Base-by-base conservation (phyloP, 2,888 invertebrate species). In the Agonopterix subpropinquella region DNA sequence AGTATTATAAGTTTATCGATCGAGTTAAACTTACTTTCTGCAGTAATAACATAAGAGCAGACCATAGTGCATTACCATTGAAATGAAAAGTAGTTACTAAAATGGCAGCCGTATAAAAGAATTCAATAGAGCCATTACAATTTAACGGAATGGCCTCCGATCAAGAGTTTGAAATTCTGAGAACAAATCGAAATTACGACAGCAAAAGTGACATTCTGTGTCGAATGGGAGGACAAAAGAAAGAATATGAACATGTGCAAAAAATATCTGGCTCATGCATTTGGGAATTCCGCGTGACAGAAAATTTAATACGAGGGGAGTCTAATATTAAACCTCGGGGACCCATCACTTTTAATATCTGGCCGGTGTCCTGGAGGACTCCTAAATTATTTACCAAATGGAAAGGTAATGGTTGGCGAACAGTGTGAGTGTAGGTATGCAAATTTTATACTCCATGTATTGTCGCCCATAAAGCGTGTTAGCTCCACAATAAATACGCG, bases 311-410 rank as follows among this genome's bases (percentile, higher is more conserved):
- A 82, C 85, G 79, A 80, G 86, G 88, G 88, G 86, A 80, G 84
- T 85, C 82, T 81, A 82, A 86, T 87, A 88, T 87, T 87, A 87
- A 87, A 82, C 87, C 87, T 84, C 67, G 68, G 87, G 87, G 88
- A 88, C 78, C 83, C 87, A 88, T 88, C 87, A 87, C 84, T 88
- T 88, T 88, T 88, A 88, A 88, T 88, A 88, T 87, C 80, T 86
- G 82, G 81, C 79, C 77, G 78, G 64, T 68, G 80, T 82, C 87
- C 86, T 88, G 74, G 79, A 80, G 88, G 87, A 78, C 80, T 77
- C 71, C 81, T 87, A 88, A 87, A 88, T 88, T 88, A 88, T 88
- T 87, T 85, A 85, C 83, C 81, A 85, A 88, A 88, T 87, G 83
- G 85, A 83, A 85, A 88, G 87, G 87, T 87, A 87, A 88, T 87